Evolutionary conservation across 64 coral and sea anemone species (phyloP).

Genomic region (Pocillopora verrucosa): DNA sequence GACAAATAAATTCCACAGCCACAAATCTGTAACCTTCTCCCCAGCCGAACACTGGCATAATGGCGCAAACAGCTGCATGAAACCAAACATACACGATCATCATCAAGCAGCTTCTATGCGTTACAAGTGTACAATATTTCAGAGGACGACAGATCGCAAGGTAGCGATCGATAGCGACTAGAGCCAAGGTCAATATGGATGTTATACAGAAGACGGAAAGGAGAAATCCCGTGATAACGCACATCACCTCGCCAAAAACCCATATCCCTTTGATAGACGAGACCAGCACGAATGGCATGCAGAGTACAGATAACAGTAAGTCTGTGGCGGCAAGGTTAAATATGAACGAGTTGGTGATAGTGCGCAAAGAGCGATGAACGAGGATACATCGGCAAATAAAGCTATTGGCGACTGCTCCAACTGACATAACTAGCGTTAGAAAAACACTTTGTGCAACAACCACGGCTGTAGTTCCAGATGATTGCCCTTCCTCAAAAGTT

Average conservation of each 20-base stretch:
- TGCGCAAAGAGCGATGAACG: conserved; percentile 68
- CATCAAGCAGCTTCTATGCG: conserved; percentile 24
- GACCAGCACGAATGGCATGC: conserved; percentile 81
- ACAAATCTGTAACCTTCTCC: conserved; percentile 69
- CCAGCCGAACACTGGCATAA: conserved; percentile 74
- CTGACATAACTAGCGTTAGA: conserved; percentile 60
- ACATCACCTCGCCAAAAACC: conserved; percentile 75
- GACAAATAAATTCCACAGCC: conserved; percentile 63
- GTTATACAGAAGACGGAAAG: conserved; percentile 78
- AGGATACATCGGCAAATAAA: conserved; percentile 85
- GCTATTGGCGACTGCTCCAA: conserved; percentile 71
- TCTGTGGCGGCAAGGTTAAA: conserved; percentile 85
- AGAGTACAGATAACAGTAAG: conserved; percentile 68
- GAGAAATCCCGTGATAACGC: conserved; percentile 63
- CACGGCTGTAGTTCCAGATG: background rate
- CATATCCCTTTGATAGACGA: conserved; percentile 65
- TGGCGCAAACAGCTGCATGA: conserved; percentile 53
- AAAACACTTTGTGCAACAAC: conserved; percentile 70
- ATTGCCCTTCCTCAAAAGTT: background rate
- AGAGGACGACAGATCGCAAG: conserved; percentile 82
- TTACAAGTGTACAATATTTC: conserved; percentile 69
- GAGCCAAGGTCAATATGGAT: conserved; percentile 77
- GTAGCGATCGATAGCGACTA: conserved; percentile 84
- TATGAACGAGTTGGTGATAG: conserved; percentile 87
- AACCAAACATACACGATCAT: conserved; percentile 78